Percentiles rank a stretch among this genome's conserved stretches.
These are phyloP conservation scores for Archaeoteleia sp. DNA, from an alignment of 2,888 invertebrate species.

Conservation along the genomic window DNA sequence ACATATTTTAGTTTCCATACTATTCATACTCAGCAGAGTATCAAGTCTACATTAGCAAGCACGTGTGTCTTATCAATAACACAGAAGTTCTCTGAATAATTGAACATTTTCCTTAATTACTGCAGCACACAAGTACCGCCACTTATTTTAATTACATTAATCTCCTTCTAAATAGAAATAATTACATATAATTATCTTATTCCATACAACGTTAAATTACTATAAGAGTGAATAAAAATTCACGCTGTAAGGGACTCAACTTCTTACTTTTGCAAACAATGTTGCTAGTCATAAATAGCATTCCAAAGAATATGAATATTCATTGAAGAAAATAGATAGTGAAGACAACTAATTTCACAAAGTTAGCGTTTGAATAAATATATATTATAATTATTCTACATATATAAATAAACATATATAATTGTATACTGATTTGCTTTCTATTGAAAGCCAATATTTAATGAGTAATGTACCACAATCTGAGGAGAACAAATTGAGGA, in stretches of 20 bases:
- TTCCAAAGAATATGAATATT: no score
- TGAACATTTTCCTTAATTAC: constrained; percentile 52
- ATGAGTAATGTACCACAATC: no score
- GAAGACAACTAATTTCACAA: no score
- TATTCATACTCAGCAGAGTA: constrained; percentile 44
- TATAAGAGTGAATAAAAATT: constrained; percentile 43
- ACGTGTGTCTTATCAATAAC: constrained; percentile 51
- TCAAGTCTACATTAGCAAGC: constrained; percentile 41
- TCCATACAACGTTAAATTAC: constrained; percentile 50
- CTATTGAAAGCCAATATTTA: no score
- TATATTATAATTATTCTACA: no score
- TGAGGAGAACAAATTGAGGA: no score
- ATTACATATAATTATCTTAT: constrained; percentile 49
- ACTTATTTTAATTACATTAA: constrained; percentile 53
- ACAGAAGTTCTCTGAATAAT: constrained; percentile 51
- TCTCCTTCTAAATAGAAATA: constrained; percentile 48
- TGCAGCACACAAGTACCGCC: constrained; percentile 49
- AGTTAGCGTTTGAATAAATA: no score
- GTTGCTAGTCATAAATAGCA: no score
- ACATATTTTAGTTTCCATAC: constrained; percentile 44
- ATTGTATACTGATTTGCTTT: no score
- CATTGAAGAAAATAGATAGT: no score
- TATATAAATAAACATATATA: no score
- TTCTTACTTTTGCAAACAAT: no score
- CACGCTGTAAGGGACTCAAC: constrained; percentile 13